phyloP scores from a whole-genome alignment of 2,888 invertebrate species.

The Microlaimidae sp. region DNA sequence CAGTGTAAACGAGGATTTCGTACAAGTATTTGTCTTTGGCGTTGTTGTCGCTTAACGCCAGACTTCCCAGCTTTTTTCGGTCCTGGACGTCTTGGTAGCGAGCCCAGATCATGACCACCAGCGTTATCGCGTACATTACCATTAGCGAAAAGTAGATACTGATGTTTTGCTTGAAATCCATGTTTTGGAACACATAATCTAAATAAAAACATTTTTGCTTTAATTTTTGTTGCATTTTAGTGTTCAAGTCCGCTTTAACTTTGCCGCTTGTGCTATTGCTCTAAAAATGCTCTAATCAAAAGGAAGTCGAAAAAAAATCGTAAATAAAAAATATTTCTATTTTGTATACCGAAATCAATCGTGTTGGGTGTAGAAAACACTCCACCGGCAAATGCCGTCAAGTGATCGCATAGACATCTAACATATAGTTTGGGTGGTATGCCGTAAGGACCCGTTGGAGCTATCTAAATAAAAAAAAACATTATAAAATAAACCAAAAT shows the following conservation, averaged over 20 bases:
- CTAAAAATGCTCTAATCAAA: too few species aligned
- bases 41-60: conserved; percentile 35
- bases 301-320: too few species aligned
- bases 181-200: conserved; percentile 40
- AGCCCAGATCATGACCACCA: conserved; percentile 38
- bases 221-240: too few species aligned
- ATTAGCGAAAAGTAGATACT: conserved; percentile 41
- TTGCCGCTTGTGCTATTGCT: too few species aligned
- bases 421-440: neutral
- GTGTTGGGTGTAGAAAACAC: neutral
- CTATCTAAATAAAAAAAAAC: too few species aligned
- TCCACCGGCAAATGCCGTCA: neutral
- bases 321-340: too few species aligned
- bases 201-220: too few species aligned
- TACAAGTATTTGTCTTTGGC: conserved; percentile 34
- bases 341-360: too few species aligned
- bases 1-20: conserved; percentile 35
- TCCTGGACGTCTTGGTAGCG: conserved; percentile 35
- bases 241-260: too few species aligned
- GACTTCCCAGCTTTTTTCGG: conserved; percentile 25
- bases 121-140: conserved; percentile 34
- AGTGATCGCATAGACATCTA: neutral
- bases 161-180: conserved; percentile 39
- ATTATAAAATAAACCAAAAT: too few species aligned
- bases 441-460: too few species aligned